phyloP scores from a whole-genome alignment of 2,888 invertebrate species.

The Lepidocyrtoides sp. region DNA sequence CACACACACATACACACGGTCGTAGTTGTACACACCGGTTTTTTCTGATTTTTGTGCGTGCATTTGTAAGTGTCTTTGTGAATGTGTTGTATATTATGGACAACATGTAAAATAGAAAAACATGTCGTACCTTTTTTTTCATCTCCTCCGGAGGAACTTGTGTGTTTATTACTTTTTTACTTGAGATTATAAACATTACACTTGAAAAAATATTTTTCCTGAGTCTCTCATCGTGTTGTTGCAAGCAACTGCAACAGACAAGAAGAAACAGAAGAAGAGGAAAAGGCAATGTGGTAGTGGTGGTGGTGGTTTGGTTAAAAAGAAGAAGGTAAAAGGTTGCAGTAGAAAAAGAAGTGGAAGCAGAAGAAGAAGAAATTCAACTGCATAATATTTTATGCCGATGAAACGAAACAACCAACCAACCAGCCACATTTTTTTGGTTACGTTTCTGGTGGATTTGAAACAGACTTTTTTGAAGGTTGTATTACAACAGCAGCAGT shows the following conservation, averaged over 20 bases:
- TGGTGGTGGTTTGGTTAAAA: too few relatives aligned
- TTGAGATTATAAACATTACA: constrained; percentile 58
- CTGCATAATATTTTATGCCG: background rate
- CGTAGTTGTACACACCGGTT: background rate
- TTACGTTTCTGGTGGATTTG: constrained; percentile 46
- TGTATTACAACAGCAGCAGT: background rate
- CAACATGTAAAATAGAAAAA: constrained; percentile 9
- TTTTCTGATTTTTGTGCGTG: constrained; percentile 29
- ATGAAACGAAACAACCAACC: background rate
- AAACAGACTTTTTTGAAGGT: constrained; percentile 54
- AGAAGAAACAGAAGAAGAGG: background rate
- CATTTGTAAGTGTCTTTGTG: background rate
- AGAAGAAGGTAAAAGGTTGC: background rate
- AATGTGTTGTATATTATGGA: too few relatives aligned
- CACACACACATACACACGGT: constrained; percentile 45
- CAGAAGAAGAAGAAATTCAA: background rate
- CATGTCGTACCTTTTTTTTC: constrained; percentile 4
- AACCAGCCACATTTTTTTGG: constrained; percentile 66
- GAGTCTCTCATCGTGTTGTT: constrained; percentile 28
- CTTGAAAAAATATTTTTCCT: constrained; percentile 55
- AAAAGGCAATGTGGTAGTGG: constrained; percentile 33
- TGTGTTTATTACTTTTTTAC: constrained; percentile 50
- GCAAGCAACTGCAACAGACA: background rate
- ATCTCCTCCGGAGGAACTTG: background rate
- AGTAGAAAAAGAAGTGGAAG: background rate